Evolutionary conservation across 2,113 vertebrate species (phyloP), one percentile per base, ranked within the genome.

Genomic region (Mungos mungo): DNA sequence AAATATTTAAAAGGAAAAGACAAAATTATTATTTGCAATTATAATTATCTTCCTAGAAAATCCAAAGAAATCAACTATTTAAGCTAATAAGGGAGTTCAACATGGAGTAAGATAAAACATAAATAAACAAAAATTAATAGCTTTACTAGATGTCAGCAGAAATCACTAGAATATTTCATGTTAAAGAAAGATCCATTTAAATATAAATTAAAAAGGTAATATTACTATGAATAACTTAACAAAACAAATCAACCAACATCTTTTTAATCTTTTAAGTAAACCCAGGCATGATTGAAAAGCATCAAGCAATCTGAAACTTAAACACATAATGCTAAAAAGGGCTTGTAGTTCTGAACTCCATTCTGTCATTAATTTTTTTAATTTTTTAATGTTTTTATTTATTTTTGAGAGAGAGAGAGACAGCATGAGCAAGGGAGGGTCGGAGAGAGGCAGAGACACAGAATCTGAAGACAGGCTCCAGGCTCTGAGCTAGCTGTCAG

Each of bases 121-220:
- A 76, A 79, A 84, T 41, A 93, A 31, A 41, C 5, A 82, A 86
- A 97, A 98, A 91, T 33, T 66, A 91, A 68, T 45, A 88, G 63
- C 14, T 92, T 96, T 92, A 7, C 25, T 65, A 41, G 35, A 79
- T 31, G 54, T 29, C 68, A 95, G 41, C 29, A 95, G 95, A 89
- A 88, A 85, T 74, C 74, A 79, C 81, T 83, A 52, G 15, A 83
- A 97, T 68, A 66, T 79, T 60, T 66, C n/a, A 50, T 52, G 90
- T 35, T 94, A 7, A 90, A 79, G 66, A 82, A 93, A 92, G 7
- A 95, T 8, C 3, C 31, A 66, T 52, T 71, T 80, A 87, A 33
- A 69, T 25, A 74, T 31, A 84, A 92, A 90, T 65, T 41, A 80
- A 95, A 87, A 76, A 63, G 50, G 25, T 65, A 65, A 96, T 84